Evolutionary conservation across 2,888 invertebrate species (phyloP).

Genomic region (Carterocephalus palaemon): DNA sequence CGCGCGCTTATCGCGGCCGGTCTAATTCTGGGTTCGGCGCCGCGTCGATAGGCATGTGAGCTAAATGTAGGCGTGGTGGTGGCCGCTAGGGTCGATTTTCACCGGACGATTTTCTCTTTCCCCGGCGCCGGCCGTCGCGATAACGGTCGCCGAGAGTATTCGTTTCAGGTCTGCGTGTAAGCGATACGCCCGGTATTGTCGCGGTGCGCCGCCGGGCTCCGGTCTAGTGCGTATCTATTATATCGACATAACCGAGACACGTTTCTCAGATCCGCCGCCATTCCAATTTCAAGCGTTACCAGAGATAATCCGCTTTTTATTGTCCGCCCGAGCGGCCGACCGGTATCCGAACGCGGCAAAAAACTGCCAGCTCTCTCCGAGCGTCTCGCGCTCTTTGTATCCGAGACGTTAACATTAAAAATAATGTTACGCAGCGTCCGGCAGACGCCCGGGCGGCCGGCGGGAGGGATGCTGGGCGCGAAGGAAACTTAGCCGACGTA

Average conservation of each 20-base stretch:
- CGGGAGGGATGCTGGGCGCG: slow-evolving; percentile 1
- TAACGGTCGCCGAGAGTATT: slow-evolving; percentile 66
- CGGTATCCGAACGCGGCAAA: slow-evolving; percentile 37
- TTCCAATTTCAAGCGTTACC: slow-evolving; percentile 64
- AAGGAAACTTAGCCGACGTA: slow-evolving; percentile 10
- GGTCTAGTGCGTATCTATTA: slow-evolving; percentile 75
- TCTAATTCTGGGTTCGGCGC: slow-evolving; percentile 65
- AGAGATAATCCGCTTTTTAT: slow-evolving; percentile 64
- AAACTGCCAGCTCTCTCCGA: slow-evolving; percentile 42
- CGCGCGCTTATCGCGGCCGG: slow-evolving; percentile 59
- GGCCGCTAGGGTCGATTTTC: slow-evolving; percentile 53
- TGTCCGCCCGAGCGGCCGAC: slow-evolving; percentile 37
- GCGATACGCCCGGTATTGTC: slow-evolving; percentile 69
- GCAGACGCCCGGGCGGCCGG: slow-evolving; percentile 7
- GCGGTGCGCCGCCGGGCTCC: slow-evolving; percentile 58
- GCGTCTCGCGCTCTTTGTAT: slow-evolving; percentile 36
- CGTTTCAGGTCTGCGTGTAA: slow-evolving; percentile 70
- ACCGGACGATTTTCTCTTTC: slow-evolving; percentile 59
- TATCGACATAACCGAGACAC: slow-evolving; percentile 60
- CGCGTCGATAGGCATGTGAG: too few species aligned
- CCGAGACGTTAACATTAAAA: slow-evolving; percentile 16
- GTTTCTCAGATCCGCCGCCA: slow-evolving; percentile 58
- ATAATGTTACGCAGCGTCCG: slow-evolving; percentile 16
- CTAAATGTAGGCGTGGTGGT: slow-evolving; percentile 54
- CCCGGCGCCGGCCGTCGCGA: slow-evolving; percentile 65